phyloP scores from a whole-genome alignment of 2,113 vertebrate species.

The Scopus umbretta region DNA sequence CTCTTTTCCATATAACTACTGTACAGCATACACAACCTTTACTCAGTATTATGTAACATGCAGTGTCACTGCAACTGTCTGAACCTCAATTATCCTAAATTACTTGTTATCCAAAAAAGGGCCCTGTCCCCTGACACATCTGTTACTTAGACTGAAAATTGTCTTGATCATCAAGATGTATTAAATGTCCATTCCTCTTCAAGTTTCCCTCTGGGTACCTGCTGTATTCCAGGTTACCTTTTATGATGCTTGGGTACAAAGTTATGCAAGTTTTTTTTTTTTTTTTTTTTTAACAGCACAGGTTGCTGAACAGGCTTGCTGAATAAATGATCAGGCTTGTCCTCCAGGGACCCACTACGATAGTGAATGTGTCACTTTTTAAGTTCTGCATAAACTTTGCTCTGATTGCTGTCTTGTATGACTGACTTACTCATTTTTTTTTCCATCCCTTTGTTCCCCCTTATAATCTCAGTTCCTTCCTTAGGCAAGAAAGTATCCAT shows the following conservation, averaged over 20 bases:
- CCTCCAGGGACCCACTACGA: neutral
- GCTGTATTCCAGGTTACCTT: neutral
- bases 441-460: neutral
- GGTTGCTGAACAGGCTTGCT: neutral
- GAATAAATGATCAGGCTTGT: slow-evolving; percentile 5
- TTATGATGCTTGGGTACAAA: neutral
- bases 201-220: neutral
- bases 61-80: neutral
- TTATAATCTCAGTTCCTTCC: neutral
- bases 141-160: neutral
- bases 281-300: neutral
- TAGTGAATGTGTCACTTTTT: neutral
- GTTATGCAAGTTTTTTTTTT: neutral
- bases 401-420: neutral
- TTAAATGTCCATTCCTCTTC: neutral
- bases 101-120: neutral
- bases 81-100: neutral
- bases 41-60: neutral
- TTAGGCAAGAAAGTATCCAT: neutral
- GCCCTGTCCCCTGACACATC: neutral
- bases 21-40: neutral
- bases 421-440: neutral
- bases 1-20: neutral
- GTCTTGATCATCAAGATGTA: neutral
- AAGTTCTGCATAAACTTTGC: neutral